phyloP scores from a whole-genome alignment of 2,113 vertebrate species.

The Dendrocopos noguchii region DNA sequence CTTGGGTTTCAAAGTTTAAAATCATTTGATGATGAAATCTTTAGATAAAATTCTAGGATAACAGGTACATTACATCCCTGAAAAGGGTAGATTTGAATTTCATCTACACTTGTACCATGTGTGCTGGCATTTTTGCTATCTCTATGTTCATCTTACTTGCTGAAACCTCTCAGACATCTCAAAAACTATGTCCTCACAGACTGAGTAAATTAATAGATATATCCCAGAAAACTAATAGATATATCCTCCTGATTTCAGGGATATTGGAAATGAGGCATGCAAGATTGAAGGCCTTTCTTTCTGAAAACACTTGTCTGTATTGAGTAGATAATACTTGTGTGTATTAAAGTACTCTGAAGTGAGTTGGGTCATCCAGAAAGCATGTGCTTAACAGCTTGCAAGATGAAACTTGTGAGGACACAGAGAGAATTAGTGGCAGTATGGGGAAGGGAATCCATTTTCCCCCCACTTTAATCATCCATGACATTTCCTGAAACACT shows the following conservation, averaged over 20 bases:
- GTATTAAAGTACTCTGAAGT: not conserved
- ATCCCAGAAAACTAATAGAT: not conserved
- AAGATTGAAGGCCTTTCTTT: not conserved
- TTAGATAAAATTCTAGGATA: slow-evolving; percentile 9
- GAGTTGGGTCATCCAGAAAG: not conserved
- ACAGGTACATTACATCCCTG: not conserved
- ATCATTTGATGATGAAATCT: not conserved
- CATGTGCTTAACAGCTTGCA: not conserved
- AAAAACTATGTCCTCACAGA: not conserved
- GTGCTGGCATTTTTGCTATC: not conserved
- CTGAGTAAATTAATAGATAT: not conserved
- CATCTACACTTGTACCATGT: not conserved
- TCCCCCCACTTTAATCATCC: not conserved
- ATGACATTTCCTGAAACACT: slow-evolving; percentile 19
- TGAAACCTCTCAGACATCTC: not conserved
- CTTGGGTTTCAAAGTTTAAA: slow-evolving; percentile 17
- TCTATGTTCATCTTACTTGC: not conserved
- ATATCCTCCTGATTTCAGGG: not conserved
- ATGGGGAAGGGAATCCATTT: not conserved
- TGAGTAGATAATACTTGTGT: not conserved
- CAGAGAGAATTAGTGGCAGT: not conserved
- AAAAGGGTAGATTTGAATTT: not conserved
- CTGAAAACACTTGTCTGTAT: not conserved
- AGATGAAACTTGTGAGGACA: slow-evolving; percentile 5
- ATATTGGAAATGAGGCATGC: not conserved